These are phyloP conservation scores for Arctocebus calabarensis DNA, from an alignment of 2,797 vertebrate species.

Conservation along the genomic window DNA sequence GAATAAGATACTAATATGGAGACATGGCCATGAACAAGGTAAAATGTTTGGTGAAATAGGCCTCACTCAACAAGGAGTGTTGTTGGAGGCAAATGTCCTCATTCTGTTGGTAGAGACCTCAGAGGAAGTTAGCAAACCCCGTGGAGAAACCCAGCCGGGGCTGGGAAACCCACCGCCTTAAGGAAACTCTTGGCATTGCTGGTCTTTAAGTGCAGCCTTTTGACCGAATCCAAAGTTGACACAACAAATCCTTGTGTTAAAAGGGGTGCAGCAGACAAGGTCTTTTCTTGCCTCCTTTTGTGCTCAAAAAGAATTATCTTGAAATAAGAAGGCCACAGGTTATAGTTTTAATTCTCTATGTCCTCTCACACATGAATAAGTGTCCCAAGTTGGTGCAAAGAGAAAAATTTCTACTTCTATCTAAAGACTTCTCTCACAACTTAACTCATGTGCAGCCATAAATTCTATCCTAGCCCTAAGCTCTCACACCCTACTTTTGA, in stretches of 20 bases:
- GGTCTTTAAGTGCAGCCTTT: too few species aligned
- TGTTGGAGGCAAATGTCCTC: not conserved
- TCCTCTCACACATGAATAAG: not conserved
- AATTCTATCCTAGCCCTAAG: not conserved
- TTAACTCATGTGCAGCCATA: not conserved
- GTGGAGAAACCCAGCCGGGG: not conserved
- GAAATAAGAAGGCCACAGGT: too few species aligned
- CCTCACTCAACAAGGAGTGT: not conserved
- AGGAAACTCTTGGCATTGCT: too few species aligned
- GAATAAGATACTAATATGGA: not conserved
- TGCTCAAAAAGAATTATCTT: too few species aligned
- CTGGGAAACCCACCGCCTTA: too few species aligned
- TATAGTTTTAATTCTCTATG: not conserved
- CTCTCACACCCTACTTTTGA: not conserved
- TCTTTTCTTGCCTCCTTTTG: too few species aligned
- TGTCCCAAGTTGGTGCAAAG: not conserved
- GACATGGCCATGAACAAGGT: not conserved
- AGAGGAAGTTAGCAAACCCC: not conserved
- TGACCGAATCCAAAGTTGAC: too few species aligned
- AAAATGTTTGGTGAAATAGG: slow-evolving; percentile 18
- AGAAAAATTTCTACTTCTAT: slow-evolving; percentile 12
- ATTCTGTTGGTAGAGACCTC: not conserved
- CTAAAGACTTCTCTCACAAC: not conserved
- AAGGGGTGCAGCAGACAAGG: too few species aligned
- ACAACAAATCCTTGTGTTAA: too few species aligned